A percentile compares a stretch with the other conserved stretches of the same genome.
Evolutionary conservation across 92 coral and sea anemone species (phyloP).

Genomic region (Siderastrea radians): DNA sequence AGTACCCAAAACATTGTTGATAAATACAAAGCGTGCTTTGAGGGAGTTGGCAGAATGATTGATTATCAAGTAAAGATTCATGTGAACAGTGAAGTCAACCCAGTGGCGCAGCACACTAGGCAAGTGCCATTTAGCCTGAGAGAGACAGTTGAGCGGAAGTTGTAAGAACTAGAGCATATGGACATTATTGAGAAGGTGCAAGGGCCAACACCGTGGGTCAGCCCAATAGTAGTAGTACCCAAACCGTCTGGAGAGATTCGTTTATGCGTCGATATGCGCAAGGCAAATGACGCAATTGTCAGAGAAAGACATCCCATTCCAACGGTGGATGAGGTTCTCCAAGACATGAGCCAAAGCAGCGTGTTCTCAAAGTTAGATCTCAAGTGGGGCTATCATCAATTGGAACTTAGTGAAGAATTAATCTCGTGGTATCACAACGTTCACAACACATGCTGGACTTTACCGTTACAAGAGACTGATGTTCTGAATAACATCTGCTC

Average conservation of each 20-base stretch:
- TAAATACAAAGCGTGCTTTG: no score
- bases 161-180: slow-evolving; percentile 23
- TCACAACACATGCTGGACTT: no score
- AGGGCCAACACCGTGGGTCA: slow-evolving; percentile 22
- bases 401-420: slow-evolving; percentile 16
- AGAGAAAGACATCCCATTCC: slow-evolving; percentile 45
- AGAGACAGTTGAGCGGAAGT: slow-evolving; percentile 31
- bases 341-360: neutral
- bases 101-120: slow-evolving; percentile 45
- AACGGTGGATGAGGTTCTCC: slow-evolving; percentile 4
- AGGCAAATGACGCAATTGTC: slow-evolving; percentile 33
- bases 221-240: slow-evolving; percentile 14
- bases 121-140: slow-evolving; percentile 41
- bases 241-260: slow-evolving; percentile 13
- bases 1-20: slow-evolving; percentile 10
- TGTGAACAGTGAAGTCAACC: slow-evolving; percentile 22
- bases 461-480: no score
- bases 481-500: slow-evolving; percentile 20
- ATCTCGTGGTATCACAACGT: no score
- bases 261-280: neutral
- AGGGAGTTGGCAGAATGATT: no score
- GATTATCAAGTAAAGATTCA: slow-evolving; percentile 40
- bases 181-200: slow-evolving; percentile 40
- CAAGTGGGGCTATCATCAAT: neutral
- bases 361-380: no score